phyloP scores from a whole-genome alignment of 2,797 vertebrate species.

The Nyctibius grandis region DNA sequence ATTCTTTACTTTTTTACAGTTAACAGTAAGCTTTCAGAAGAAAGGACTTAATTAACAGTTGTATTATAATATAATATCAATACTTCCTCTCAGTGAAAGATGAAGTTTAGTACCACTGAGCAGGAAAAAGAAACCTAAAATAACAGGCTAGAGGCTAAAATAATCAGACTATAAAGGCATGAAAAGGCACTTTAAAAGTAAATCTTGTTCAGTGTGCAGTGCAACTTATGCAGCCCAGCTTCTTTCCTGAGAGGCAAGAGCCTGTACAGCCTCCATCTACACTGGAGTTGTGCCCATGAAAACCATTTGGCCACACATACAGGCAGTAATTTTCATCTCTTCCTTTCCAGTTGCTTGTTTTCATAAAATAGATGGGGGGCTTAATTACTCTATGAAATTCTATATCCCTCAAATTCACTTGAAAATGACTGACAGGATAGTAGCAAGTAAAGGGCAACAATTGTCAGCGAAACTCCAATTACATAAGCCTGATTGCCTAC shows the following conservation, averaged over 20 bases:
- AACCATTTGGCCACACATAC: fast-evolving
- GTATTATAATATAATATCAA: background rate
- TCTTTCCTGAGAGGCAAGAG: background rate
- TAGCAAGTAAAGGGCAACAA: background rate
- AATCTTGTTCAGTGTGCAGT: background rate
- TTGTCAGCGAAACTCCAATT: background rate
- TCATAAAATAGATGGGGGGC: background rate
- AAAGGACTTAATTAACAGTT: background rate
- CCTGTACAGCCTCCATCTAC: background rate
- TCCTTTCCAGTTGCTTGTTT: background rate
- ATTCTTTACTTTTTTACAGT: background rate
- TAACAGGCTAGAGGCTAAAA: background rate
- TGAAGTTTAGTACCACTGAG: background rate
- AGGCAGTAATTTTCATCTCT: background rate
- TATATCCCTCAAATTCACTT: background rate
- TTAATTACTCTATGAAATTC: background rate
- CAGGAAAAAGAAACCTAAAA: background rate
- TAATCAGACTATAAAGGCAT: background rate
- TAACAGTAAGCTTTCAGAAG: background rate
- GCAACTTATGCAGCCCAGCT: background rate
- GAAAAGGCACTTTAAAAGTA: background rate
- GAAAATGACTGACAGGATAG: background rate
- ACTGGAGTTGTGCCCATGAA: background rate
- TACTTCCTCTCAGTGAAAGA: background rate
- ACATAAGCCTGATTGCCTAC: background rate